Percentiles rank a stretch among this genome's conserved stretches.
phyloP scores from a whole-genome alignment of 1,140 invertebrate genomes.

The Trichonephila inaurata region DNA sequence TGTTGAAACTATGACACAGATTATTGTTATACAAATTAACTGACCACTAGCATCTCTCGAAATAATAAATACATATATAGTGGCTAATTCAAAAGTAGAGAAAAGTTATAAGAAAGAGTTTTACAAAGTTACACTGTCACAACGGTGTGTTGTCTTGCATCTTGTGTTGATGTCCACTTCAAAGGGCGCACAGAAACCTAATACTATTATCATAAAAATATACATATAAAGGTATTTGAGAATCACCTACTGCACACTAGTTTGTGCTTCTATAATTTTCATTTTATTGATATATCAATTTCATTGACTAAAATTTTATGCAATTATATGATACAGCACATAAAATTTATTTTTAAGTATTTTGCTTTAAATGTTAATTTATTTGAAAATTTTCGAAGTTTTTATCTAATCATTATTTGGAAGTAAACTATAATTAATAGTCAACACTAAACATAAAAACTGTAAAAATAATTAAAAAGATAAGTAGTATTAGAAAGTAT shows the following conservation, averaged over 20 bases:
- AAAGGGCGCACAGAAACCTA: constrained; percentile 76
- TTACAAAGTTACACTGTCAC: constrained; percentile 76
- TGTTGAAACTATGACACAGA: no score
- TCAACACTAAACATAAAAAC: no score
- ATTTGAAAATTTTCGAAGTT: no score
- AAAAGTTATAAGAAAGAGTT: constrained; percentile 72
- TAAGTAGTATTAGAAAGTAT: no score
- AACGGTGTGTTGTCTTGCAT: constrained; percentile 72
- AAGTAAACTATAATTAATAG: no score
- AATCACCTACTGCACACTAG: constrained; percentile 60
- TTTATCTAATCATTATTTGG: no score
- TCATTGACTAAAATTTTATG: background rate
- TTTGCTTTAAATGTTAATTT: no score
- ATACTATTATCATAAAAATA: constrained; percentile 76
- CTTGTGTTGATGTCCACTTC: constrained; percentile 59
- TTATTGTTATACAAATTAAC: constrained; percentile 29
- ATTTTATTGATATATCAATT: background rate
- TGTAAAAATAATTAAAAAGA: no score
- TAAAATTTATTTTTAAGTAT: constrained; percentile 4
- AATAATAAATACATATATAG: constrained; percentile 5
- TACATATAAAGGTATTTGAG: constrained; percentile 73
- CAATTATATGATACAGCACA: constrained; percentile 47
- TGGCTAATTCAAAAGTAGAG: constrained; percentile 61
- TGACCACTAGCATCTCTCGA: constrained; percentile 65
- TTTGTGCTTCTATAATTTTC: constrained; percentile 51